Conservation (phyloP, 2,113 vertebrate species). For the Crotalus horridus region DNA sequence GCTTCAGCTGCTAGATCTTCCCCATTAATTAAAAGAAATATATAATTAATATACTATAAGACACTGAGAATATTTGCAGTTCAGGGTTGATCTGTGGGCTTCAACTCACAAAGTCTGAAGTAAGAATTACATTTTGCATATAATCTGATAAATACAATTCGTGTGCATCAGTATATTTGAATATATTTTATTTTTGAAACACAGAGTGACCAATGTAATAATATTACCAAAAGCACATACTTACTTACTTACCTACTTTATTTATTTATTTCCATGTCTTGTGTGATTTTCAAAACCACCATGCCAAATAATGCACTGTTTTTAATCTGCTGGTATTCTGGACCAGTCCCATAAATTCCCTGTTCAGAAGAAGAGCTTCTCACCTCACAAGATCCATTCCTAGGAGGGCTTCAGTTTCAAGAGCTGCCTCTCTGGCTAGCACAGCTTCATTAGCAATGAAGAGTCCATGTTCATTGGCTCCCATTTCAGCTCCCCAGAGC, state of each 20-base stretch:
- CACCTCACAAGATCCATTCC: constrained; percentile 83
- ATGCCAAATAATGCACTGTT: not conserved
- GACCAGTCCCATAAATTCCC: too few relatives aligned
- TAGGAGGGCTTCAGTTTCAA: constrained; percentile 71
- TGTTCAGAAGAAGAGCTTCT: not conserved
- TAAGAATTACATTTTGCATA: not conserved
- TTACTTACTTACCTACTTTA: too few relatives aligned
- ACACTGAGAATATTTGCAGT: not conserved
- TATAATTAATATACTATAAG: too few relatives aligned
- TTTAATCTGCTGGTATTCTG: not conserved
- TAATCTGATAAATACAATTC: not conserved
- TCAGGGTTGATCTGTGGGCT: not conserved
- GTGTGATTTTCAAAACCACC: not conserved
- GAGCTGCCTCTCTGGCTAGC: constrained; percentile 67
- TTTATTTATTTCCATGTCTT: not conserved
- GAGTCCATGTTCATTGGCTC: constrained; percentile 78
- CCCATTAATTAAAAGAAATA: not conserved
- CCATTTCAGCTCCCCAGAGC: constrained; percentile 84
- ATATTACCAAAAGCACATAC: not conserved
- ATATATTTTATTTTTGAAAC: not conserved
- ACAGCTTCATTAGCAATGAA: constrained; percentile 75
- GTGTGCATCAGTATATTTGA: not conserved
- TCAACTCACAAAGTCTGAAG: not conserved
- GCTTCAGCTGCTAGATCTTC: not conserved
- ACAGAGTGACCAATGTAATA: not conserved